Evolutionary conservation across 92 coral and sea anemone genomes (phyloP).

Genomic region (Epizoanthus fatuus): DNA sequence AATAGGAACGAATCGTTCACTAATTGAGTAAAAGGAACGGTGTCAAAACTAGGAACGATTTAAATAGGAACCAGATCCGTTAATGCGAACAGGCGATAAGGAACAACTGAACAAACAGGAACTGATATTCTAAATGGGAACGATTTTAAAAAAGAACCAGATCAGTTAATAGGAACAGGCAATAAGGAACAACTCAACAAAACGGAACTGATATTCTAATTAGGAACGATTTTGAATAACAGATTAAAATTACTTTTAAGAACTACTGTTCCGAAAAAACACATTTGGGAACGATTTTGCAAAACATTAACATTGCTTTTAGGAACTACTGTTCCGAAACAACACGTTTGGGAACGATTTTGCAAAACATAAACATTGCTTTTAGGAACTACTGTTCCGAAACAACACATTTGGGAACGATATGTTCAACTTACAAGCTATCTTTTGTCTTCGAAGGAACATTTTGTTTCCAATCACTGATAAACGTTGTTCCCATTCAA

Average conservation of each 20-base stretch:
- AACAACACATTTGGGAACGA: constrained; percentile 18
- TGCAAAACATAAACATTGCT: constrained; percentile 14
- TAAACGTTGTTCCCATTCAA: constrained; percentile 17
- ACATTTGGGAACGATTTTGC: background rate
- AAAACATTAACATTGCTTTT: constrained; percentile 8
- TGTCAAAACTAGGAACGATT: constrained; percentile 7
- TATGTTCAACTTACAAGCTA: constrained; percentile 17
- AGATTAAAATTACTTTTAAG: background rate
- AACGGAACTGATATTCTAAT: no score
- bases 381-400: no score
- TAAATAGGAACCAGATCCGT: constrained; percentile 12
- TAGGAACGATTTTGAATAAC: background rate
- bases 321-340: no score
- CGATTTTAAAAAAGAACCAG: constrained; percentile 4
- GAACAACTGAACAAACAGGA: background rate
- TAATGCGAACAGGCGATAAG: constrained; percentile 2
- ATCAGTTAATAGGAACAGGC: constrained; percentile 6
- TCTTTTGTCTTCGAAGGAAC: constrained; percentile 10
- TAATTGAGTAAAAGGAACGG: constrained; percentile 18
- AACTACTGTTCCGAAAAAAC: no score
- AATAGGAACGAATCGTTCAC: no score
- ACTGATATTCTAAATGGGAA: background rate
- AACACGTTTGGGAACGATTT: constrained; percentile 15
- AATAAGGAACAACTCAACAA: background rate
- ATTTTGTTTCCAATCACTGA: constrained; percentile 17